These are phyloP conservation scores for Nibea coibor DNA, from an alignment of 2,113 vertebrate species.

Conservation along the genomic window DNA sequence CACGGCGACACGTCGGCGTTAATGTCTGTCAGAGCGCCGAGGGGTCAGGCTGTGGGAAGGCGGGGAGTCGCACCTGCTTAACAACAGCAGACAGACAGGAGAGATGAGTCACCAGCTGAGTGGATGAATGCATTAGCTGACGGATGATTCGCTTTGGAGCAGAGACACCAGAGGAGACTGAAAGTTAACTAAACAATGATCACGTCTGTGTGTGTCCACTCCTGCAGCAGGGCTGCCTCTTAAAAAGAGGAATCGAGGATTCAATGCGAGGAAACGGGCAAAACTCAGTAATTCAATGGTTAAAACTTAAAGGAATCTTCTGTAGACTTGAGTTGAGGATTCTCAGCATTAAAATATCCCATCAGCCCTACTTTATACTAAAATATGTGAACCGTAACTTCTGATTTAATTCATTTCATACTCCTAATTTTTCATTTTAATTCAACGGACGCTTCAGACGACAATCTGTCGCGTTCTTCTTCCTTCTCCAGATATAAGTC, in stretches of 20 bases:
- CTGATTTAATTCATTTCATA: too few species aligned
- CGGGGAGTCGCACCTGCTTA: slow-evolving; percentile 45
- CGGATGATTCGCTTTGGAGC: slow-evolving; percentile 51
- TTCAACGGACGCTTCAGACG: background rate
- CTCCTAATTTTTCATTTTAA: background rate
- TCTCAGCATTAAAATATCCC: too few species aligned
- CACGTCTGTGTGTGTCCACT: background rate
- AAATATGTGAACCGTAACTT: too few species aligned
- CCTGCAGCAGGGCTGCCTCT: too few species aligned
- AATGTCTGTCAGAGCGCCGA: slow-evolving; percentile 23
- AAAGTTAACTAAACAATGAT: background rate
- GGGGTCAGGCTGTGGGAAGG: slow-evolving; percentile 12
- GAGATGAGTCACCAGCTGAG: slow-evolving; percentile 58
- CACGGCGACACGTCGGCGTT: background rate
- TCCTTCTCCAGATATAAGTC: background rate
- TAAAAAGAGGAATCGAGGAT: too few species aligned
- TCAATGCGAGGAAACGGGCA: too few species aligned
- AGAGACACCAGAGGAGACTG: background rate
- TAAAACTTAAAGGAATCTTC: background rate
- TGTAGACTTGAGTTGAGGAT: too few species aligned
- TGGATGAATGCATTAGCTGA: slow-evolving; percentile 42
- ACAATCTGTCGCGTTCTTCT: background rate
- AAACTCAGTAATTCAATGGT: background rate
- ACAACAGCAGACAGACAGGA: slow-evolving; percentile 36
- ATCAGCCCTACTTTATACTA: too few species aligned